A percentile compares a stretch with the other conserved stretches of the same genome.
Evolutionary conservation across 2,888 invertebrate species (phyloP).

Genomic region (Ptilodon capucinus): DNA sequence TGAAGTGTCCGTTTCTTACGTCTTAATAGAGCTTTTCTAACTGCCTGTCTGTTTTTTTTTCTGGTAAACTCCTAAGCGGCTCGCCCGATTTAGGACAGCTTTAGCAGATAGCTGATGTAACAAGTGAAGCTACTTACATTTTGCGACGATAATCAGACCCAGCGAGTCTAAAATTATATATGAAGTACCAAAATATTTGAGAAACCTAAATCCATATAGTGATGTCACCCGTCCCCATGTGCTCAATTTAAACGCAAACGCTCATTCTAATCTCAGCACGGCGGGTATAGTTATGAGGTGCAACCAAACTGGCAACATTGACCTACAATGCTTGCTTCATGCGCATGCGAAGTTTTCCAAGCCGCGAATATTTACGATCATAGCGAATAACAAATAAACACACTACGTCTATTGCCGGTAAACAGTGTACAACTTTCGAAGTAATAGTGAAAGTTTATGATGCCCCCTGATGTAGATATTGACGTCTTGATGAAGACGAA

Average conservation of each 20-base stretch:
- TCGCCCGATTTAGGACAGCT: no score
- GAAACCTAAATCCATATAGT: not conserved
- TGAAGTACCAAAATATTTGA: not conserved
- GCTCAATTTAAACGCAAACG: not conserved
- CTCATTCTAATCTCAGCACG: constrained; percentile 13
- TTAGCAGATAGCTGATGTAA: no score
- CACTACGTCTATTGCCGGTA: not conserved
- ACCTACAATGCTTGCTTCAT: constrained; percentile 19
- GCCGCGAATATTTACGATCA: not conserved
- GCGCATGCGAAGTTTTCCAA: constrained; percentile 1
- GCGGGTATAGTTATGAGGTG: not conserved
- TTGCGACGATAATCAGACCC: no score
- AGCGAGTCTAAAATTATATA: not conserved
- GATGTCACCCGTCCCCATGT: not conserved
- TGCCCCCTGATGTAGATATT: not conserved
- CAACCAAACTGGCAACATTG: constrained; percentile 7
- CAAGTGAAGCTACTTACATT: no score
- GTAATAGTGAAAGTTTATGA: constrained; percentile 8
- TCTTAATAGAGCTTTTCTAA: no score
- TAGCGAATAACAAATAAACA: constrained; percentile 1
- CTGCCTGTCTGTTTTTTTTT: no score
- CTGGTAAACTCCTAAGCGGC: no score
- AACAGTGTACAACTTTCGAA: not conserved
- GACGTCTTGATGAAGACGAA: not conserved
- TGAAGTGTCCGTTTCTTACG: no score